Conservation (phyloP, 1,140 invertebrate species). For the Drosophila bocqueti region DNA sequence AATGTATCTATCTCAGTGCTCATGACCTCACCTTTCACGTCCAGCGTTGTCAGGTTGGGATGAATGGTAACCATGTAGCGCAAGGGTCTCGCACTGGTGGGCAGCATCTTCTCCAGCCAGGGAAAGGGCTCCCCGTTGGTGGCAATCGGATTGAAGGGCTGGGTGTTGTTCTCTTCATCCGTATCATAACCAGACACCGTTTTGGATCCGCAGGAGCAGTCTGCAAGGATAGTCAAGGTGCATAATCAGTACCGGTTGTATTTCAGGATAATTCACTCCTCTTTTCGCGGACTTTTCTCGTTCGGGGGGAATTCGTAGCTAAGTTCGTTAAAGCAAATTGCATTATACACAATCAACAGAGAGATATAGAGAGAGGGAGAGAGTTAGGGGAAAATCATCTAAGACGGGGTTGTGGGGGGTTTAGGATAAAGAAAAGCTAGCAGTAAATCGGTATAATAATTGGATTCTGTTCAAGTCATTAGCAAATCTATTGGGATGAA, state of each 20-base stretch:
- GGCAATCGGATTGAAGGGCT: constrained; percentile 88
- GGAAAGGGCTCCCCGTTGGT: constrained; percentile 94
- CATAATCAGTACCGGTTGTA: constrained; percentile 26
- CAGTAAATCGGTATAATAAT: constrained; percentile 46
- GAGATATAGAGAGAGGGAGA: constrained; percentile 27
- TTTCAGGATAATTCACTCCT: constrained; percentile 17
- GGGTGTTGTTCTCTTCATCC: constrained; percentile 87
- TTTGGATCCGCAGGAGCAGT: constrained; percentile 90
- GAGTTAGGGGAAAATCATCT: constrained; percentile 33
- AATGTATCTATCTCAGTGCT: neutral
- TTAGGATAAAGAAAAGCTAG: constrained; percentile 51
- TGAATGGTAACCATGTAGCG: constrained; percentile 96
- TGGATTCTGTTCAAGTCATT: constrained; percentile 50
- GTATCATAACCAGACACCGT: constrained; percentile 88
- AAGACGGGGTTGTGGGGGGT: constrained; percentile 14
- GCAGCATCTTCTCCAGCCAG: constrained; percentile 95
- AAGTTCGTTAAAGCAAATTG: constrained; percentile 75
- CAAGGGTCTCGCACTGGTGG: constrained; percentile 91
- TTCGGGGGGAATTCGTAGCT: constrained; percentile 51
- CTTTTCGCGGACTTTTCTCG: constrained; percentile 22
- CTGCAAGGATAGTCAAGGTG: constrained; percentile 85
- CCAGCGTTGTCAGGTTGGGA: constrained; percentile 96
- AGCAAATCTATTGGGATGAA: constrained; percentile 49
- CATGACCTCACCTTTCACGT: constrained; percentile 90
- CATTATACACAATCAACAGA: constrained; percentile 73